phyloP scores from a whole-genome alignment of 2,888 invertebrate genomes.

The Ennomos quercinarius region DNA sequence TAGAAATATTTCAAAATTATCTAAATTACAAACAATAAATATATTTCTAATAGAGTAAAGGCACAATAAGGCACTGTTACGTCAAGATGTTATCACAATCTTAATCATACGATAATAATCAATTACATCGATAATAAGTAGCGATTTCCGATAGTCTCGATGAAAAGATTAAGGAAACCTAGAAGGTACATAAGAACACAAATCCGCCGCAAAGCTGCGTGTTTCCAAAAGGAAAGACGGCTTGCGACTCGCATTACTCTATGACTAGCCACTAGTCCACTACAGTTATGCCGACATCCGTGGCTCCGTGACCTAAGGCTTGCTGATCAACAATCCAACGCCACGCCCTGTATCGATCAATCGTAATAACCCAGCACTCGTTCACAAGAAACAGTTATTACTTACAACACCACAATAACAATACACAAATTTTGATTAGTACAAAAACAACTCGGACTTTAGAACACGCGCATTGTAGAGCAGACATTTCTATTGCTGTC shows the following conservation, averaged over 20 bases:
- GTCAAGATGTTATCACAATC: slow-evolving; percentile 83
- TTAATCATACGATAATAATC: slow-evolving; percentile 66
- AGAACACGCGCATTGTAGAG: too few relatives aligned
- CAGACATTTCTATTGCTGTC: too few relatives aligned
- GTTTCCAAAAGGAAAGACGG: slow-evolving; percentile 75
- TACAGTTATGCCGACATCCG: slow-evolving; percentile 47
- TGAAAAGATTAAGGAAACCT: slow-evolving; percentile 74
- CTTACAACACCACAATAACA: slow-evolving; percentile 47
- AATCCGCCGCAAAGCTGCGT: slow-evolving; percentile 64
- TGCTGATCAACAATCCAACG: background rate
- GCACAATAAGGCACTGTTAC: slow-evolving; percentile 84
- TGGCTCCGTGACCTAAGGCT: slow-evolving; percentile 3
- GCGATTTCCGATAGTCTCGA: slow-evolving; percentile 76
- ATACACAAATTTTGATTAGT: slow-evolving; percentile 52
- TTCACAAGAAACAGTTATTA: slow-evolving; percentile 32
- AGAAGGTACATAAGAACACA: slow-evolving; percentile 45
- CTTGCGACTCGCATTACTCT: slow-evolving; percentile 57
- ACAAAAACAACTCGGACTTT: slow-evolving; percentile 51
- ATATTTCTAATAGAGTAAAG: slow-evolving; percentile 71
- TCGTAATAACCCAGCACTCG: slow-evolving; percentile 14
- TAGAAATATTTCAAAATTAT: slow-evolving; percentile 75
- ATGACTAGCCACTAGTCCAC: slow-evolving; percentile 59
- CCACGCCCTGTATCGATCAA: slow-evolving; percentile 1
- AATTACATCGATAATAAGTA: slow-evolving; percentile 51
- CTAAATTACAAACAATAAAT: slow-evolving; percentile 81